phyloP scores from a whole-genome alignment of 2,888 invertebrate species.

The Oegoconia quadripuncta region DNA sequence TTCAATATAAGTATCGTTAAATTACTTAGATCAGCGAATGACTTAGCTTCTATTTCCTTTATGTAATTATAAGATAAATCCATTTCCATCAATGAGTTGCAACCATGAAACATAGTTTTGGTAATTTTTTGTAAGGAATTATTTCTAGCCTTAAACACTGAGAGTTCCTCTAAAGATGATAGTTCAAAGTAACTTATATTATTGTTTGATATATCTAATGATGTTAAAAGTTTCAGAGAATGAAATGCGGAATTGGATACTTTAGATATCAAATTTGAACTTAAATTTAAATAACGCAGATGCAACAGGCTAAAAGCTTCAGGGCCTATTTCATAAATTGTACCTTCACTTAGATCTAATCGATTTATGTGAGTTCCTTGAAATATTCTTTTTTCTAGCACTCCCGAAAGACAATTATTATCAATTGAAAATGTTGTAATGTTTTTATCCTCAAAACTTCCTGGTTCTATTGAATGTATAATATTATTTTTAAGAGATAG shows the following conservation, averaged over 20 bases:
- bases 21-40: conserved; percentile 13
- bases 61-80: conserved; percentile 7
- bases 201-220: conserved; percentile 11
- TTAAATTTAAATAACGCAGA: conserved; percentile 6
- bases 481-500: conserved; percentile 14
- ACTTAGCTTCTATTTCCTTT: conserved; percentile 10
- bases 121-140: neutral
- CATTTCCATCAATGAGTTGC: neutral
- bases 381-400: conserved; percentile 2
- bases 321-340: conserved; percentile 3
- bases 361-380: neutral
- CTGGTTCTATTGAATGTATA: conserved; percentile 1
- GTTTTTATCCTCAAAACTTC: neutral
- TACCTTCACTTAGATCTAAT: conserved; percentile 6
- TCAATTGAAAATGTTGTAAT: neutral
- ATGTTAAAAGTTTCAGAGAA: neutral
- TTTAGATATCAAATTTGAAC: conserved; percentile 4
- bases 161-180: conserved; percentile 1
- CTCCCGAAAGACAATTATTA: conserved; percentile 4
- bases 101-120: neutral
- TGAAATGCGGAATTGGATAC: conserved; percentile 2
- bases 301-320: conserved; percentile 3
- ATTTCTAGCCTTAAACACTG: neutral
- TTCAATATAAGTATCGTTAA: conserved; percentile 14
- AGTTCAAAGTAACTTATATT: conserved; percentile 5